These are phyloP conservation scores for Hydrolagus colliei DNA, from an alignment of 2,797 vertebrate species.

Conservation along the genomic window DNA sequence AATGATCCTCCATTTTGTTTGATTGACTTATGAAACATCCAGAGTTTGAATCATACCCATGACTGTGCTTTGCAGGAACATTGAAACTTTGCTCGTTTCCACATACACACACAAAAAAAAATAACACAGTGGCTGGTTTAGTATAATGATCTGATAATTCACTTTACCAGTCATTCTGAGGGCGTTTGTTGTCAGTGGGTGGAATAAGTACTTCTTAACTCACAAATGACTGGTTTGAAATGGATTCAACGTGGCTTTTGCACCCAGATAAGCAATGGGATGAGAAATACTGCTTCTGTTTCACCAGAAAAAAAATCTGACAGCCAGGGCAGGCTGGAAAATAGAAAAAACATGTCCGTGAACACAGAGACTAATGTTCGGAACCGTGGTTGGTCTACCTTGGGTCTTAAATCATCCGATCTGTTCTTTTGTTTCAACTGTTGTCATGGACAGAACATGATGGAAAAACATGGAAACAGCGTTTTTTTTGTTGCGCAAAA, in stretches of 20 bases:
- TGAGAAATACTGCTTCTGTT: neutral
- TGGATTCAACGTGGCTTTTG: neutral
- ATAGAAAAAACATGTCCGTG: neutral
- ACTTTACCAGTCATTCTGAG: neutral
- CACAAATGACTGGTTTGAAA: neutral
- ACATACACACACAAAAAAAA: too few species aligned
- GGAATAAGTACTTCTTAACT: neutral
- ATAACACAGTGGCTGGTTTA: neutral
- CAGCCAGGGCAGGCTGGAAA: neutral
- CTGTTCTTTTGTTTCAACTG: neutral
- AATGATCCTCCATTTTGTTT: too few species aligned
- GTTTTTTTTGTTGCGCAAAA: too few species aligned
- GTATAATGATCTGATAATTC: neutral
- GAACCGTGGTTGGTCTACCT: neutral
- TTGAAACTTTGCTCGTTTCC: too few species aligned
- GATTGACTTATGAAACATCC: too few species aligned
- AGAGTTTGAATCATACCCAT: too few species aligned
- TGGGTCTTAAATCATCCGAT: neutral
- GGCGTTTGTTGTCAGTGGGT: neutral
- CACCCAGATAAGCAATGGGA: neutral
- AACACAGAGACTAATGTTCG: neutral
- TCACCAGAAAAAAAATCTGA: neutral
- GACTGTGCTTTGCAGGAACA: too few species aligned
- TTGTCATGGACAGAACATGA: neutral
- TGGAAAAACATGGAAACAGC: neutral